These are phyloP conservation scores for Porites australiensis DNA, from an alignment of 64 coral and sea anemone genomes.

Conservation along the genomic window DNA sequence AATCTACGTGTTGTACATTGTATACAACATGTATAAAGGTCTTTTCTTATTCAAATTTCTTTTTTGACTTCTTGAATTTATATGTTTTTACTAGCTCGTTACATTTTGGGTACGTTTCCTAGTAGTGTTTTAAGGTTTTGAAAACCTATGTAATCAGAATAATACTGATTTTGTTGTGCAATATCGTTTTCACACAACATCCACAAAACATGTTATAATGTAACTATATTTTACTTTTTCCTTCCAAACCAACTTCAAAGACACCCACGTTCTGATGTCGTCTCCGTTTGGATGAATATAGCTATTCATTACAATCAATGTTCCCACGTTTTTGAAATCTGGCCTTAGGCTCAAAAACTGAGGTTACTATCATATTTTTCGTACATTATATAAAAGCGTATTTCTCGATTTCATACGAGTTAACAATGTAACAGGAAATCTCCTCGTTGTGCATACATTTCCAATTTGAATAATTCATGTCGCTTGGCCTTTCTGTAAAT, in stretches of 20 bases:
- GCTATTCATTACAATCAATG: neutral
- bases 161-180: constrained; percentile 10
- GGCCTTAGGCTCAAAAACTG: neutral
- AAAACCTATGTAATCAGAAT: too few relatives aligned
- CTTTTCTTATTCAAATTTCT: neutral
- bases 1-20: neutral
- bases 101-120: neutral
- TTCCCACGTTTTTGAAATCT: neutral
- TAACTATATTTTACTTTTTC: neutral
- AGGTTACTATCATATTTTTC: neutral
- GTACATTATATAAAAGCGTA: neutral
- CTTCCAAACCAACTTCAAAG: neutral
- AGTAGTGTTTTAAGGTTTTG: neutral
- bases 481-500: constrained; percentile 37
- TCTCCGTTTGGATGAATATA: too few relatives aligned
- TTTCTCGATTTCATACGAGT: constrained; percentile 20
- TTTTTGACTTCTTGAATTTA: neutral
- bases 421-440: constrained; percentile 39
- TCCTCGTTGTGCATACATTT: constrained; percentile 23
- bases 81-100: neutral
- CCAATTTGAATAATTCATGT: constrained; percentile 44
- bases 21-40: neutral
- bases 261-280: too few relatives aligned
- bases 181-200: constrained; percentile 2
- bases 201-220: neutral